Percentiles rank a stretch among this genome's conserved stretches.
phyloP scores from a whole-genome alignment of 2,888 invertebrate species.

The Periphyllus acericola region DNA sequence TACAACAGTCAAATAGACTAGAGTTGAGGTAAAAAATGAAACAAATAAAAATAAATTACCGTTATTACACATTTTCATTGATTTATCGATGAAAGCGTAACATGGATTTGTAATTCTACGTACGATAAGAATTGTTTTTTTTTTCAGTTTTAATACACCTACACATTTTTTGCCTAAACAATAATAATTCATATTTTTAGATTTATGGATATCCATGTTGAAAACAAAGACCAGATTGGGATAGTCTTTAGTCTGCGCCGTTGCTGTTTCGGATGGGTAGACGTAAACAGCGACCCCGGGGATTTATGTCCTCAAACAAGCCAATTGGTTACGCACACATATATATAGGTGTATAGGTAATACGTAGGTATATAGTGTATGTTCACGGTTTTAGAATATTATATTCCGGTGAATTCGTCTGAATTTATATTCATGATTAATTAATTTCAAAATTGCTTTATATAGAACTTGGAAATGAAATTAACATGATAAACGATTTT shows the following conservation, averaged over 20 bases:
- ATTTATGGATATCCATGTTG: neutral
- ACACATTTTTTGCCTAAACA: no score
- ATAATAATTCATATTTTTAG: neutral
- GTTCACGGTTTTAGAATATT: neutral
- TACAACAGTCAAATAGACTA: no score
- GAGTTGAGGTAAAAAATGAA: no score
- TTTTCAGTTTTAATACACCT: neutral
- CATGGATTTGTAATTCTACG: no score
- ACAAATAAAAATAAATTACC: no score
- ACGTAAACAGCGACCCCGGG: neutral
- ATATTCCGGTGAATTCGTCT: neutral
- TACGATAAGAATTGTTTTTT: neutral
- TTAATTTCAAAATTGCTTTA: neutral
- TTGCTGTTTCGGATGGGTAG: constrained; percentile 3
- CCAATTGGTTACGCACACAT: neutral
- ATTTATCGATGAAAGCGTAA: no score
- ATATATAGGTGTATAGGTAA: neutral
- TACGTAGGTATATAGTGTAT: neutral
- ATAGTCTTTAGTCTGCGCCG: neutral
- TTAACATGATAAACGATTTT: neutral
- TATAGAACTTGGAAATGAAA: no score
- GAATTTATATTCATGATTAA: neutral
- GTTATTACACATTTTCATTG: no score
- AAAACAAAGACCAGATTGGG: neutral
- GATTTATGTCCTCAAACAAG: neutral